Conservation (phyloP, 2,888 invertebrate species). For the Eremobia ochroleuca region DNA sequence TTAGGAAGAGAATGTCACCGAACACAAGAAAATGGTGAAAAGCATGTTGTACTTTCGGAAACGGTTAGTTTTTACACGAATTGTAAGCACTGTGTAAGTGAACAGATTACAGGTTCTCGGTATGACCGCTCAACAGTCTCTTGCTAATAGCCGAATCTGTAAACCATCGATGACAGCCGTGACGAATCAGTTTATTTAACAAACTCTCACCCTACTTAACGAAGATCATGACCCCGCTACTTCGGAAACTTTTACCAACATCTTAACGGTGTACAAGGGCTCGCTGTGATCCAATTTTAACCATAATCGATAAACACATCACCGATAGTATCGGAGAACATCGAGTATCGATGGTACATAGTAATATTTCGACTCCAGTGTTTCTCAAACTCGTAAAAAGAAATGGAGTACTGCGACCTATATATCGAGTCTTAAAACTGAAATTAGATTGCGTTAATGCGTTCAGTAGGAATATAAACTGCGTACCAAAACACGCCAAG, state of each 20-base stretch:
- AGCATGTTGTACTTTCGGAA: background rate
- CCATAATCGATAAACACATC: constrained; percentile 48
- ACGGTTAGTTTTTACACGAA: background rate
- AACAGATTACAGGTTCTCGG: constrained; percentile 1
- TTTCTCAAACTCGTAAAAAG: constrained; percentile 64
- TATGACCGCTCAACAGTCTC: constrained; percentile 1
- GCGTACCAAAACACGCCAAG: constrained; percentile 81
- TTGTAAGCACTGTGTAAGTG: constrained; percentile 1
- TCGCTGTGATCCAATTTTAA: constrained; percentile 53
- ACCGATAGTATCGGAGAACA: constrained; percentile 36
- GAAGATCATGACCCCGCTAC: constrained; percentile 55
- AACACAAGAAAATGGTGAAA: constrained; percentile 5
- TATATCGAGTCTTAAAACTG: constrained; percentile 80
- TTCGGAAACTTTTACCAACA: constrained; percentile 41
- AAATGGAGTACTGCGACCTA: constrained; percentile 77
- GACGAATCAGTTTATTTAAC: constrained; percentile 36
- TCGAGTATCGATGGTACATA: constrained; percentile 32
- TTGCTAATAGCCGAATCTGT: constrained; percentile 43
- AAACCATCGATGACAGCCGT: constrained; percentile 41
- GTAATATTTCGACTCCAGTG: constrained; percentile 38
- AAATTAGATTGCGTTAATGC: constrained; percentile 84
- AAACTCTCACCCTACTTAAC: constrained; percentile 54
- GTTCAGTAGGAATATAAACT: constrained; percentile 76
- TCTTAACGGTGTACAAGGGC: constrained; percentile 39
- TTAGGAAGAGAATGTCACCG: constrained; percentile 40